A percentile compares a stretch with the other conserved stretches of the same genome.
These are phyloP conservation scores for Ophioninae sp. DNA, from an alignment of 2,888 invertebrate species.

Conservation along the genomic window DNA sequence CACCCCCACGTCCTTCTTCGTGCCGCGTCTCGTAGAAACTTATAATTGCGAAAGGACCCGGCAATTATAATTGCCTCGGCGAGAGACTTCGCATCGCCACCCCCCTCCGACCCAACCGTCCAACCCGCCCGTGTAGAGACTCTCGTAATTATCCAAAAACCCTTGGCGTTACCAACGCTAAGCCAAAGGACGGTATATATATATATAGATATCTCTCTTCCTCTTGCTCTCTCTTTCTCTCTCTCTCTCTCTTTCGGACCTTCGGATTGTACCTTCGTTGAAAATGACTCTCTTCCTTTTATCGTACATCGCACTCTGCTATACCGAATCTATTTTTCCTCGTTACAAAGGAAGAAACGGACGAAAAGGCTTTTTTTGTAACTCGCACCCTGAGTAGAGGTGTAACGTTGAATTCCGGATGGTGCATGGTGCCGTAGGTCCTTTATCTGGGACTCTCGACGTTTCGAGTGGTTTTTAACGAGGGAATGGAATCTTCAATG, in stretches of 20 bases:
- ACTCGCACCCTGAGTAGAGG: background rate
- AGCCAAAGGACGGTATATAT: conserved; percentile 26
- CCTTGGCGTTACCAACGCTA: conserved; percentile 65
- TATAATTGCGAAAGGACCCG: conserved; percentile 81
- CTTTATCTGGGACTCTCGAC: background rate
- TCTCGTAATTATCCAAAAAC: conserved; percentile 79
- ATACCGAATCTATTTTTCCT: conserved; percentile 22
- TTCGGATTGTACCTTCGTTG: conserved; percentile 24
- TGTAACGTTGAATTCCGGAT: no score
- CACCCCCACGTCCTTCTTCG: conserved; percentile 1
- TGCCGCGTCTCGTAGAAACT: conserved; percentile 78
- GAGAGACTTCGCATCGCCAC: conserved; percentile 44
- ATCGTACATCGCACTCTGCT: background rate
- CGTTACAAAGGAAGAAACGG: conserved; percentile 9
- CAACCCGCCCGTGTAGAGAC: conserved; percentile 74
- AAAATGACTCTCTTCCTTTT: conserved; percentile 18
- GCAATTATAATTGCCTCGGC: conserved; percentile 80
- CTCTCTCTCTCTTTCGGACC: conserved; percentile 24
- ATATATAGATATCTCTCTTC: background rate
- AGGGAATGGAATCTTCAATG: no score
- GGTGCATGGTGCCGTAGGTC: no score
- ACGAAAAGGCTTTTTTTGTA: conserved; percentile 1
- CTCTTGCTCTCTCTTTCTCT: conserved; percentile 33
- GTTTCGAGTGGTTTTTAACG: conserved; percentile 40
- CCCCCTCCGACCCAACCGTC: conserved; percentile 8